Conservation (phyloP, 2,797 vertebrate species). For the Eremophila alpestris region DNA sequence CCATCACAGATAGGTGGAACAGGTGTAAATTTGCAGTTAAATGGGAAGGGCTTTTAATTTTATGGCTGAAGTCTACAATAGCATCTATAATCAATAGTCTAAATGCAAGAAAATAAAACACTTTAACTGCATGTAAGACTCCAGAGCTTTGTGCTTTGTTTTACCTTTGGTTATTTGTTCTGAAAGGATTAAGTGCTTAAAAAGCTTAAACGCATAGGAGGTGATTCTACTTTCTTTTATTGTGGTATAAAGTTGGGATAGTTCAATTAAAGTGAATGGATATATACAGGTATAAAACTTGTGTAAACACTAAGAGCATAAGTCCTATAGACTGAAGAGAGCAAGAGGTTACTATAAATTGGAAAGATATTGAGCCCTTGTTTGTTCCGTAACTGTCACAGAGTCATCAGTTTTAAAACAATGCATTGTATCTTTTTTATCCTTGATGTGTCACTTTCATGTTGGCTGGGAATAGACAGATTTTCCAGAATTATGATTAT, state of each 20-base stretch:
- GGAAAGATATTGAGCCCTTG: neutral
- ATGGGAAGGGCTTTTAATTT: conserved; percentile 58
- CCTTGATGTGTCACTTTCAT: conserved; percentile 50
- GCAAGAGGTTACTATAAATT: conserved; percentile 1
- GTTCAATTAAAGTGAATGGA: conserved; percentile 38
- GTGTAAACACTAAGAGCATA: neutral
- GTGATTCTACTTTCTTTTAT: conserved; percentile 41
- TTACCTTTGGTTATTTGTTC: conserved; percentile 31
- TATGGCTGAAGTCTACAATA: conserved; percentile 47
- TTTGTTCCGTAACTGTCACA: conserved; percentile 38
- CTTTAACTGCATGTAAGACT: neutral
- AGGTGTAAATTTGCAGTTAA: conserved; percentile 34
- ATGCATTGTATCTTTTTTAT: conserved; percentile 36
- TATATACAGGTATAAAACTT: conserved; percentile 34
- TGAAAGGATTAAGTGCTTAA: conserved; percentile 7
- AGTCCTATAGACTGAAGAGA: conserved; percentile 11
- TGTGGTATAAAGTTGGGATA: conserved; percentile 43
- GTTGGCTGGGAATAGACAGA: conserved; percentile 59
- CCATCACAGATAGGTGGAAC: neutral
- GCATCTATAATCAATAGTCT: conserved; percentile 70
- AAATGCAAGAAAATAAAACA: conserved; percentile 67
- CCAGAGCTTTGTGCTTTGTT: conserved; percentile 52
- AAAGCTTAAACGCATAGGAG: conserved; percentile 24
- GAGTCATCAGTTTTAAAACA: conserved; percentile 61
- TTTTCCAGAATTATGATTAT: conserved; percentile 71